Evolutionary conservation across 2,113 vertebrate genomes (phyloP).

Genomic region (Gobio gobio): DNA sequence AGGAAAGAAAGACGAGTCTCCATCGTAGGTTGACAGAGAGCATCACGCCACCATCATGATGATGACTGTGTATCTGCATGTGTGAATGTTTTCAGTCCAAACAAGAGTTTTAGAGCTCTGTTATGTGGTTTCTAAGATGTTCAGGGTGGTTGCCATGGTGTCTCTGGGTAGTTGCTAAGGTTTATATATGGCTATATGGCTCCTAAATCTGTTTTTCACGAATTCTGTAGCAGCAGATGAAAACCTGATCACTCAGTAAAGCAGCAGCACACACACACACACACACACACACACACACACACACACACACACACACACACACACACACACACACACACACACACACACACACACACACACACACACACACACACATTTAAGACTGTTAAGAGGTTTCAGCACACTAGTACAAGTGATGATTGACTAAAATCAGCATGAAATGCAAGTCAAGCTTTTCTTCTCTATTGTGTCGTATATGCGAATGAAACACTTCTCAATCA

Average conservation of each 20-base stretch:
- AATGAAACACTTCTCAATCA: no score
- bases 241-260: neutral
- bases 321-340: no score
- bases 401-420: neutral
- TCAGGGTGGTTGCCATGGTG: neutral
- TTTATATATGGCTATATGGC: neutral
- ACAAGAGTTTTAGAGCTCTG: neutral
- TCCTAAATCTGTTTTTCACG: neutral
- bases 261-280: neutral
- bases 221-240: neutral
- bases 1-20: neutral
- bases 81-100: neutral
- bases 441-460: no score
- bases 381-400: neutral
- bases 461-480: no score
- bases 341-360: no score
- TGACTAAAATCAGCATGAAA: neutral
- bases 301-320: no score
- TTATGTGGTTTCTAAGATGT: neutral
- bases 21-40: slow-evolving; percentile 43
- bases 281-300: no score
- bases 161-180: neutral
- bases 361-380: no score
- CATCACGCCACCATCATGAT: neutral
- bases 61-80: neutral